These are phyloP conservation scores for Adineta ricciae DNA, from an alignment of 2,888 invertebrate genomes.

Conservation along the genomic window DNA sequence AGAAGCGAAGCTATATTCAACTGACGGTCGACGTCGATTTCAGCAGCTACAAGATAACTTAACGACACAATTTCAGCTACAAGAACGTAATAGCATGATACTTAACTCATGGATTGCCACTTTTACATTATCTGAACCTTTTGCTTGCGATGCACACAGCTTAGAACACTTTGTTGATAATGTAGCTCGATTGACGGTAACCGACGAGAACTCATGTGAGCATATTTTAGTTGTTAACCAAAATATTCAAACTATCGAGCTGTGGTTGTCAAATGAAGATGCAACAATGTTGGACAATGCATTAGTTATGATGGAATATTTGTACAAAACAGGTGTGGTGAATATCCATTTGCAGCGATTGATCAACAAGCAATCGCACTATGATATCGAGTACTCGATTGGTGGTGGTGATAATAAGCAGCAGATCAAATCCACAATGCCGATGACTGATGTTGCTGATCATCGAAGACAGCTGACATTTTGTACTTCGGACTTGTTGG, in stretches of 20 bases:
- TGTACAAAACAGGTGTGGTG: background rate
- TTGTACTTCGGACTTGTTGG: background rate
- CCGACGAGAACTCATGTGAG: background rate
- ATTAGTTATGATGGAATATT: background rate
- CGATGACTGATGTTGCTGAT: background rate
- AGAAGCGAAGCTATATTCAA: background rate
- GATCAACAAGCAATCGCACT: background rate
- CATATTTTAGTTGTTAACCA: background rate
- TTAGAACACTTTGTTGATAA: background rate
- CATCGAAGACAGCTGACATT: background rate
- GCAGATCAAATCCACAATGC: no score
- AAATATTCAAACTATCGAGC: background rate
- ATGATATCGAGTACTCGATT: background rate
- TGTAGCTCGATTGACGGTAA: background rate
- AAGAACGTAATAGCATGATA: slow-evolving; percentile 9
- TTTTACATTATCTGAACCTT: background rate
- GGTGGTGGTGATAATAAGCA: no score
- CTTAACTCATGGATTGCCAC: background rate
- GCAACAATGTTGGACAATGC: background rate
- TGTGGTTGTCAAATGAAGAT: background rate
- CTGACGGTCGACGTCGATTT: background rate
- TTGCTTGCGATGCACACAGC: background rate
- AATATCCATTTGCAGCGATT: background rate
- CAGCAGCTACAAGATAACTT: slow-evolving; percentile 8
- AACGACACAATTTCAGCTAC: slow-evolving; percentile 4